Evolutionary conservation across 2,113 vertebrate genomes (phyloP).

Genomic region (Neoarius graeffei): DNA sequence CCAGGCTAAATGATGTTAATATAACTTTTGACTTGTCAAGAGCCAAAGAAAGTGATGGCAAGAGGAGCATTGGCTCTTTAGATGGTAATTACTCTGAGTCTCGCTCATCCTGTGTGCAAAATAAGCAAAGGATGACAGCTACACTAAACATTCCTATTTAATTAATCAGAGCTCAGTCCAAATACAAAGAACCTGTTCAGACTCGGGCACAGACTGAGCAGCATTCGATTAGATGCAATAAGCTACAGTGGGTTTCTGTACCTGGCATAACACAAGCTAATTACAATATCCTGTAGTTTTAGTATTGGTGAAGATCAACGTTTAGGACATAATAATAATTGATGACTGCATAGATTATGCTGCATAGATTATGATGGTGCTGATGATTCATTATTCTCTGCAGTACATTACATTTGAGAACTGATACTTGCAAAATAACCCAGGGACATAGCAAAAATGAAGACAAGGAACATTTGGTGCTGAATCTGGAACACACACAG

Average conservation of each 20-base stretch:
- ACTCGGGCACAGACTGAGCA: not conserved
- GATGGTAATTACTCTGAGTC: conserved; percentile 46
- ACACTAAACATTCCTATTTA: conserved; percentile 44
- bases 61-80: conserved; percentile 34
- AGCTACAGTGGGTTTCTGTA: conserved; percentile 7
- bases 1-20: conserved; percentile 41
- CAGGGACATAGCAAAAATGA: not conserved
- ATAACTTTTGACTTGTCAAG: conserved; percentile 37
- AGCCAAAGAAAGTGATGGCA: conserved; percentile 21
- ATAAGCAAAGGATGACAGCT: conserved; percentile 41
- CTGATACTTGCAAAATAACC: not conserved
- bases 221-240: not conserved
- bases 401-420: not conserved
- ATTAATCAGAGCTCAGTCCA: conserved; percentile 43
- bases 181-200: conserved; percentile 4
- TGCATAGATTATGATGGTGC: not conserved
- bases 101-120: conserved; percentile 38
- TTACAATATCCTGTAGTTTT: conserved; percentile 5
- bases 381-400: not conserved
- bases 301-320: not conserved
- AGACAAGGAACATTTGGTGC: not conserved
- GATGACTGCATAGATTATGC: not conserved
- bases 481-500: not conserved
- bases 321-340: conserved; percentile 1
- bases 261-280: conserved; percentile 7